Conservation (phyloP, 2,797 vertebrate genomes). For the Gallirallus australis region DNA sequence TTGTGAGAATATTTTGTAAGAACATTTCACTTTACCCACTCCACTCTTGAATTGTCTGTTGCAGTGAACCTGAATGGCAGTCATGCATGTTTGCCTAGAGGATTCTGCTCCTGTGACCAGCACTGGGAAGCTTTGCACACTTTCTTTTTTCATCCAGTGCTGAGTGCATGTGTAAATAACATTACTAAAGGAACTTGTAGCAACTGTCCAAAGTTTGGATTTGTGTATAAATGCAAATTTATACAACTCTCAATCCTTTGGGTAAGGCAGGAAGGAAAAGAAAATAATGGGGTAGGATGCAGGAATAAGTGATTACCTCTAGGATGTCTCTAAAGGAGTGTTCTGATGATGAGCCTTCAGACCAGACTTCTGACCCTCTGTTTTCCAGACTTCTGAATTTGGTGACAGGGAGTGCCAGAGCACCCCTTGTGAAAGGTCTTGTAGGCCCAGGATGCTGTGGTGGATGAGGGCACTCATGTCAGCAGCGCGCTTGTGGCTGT, state of each 20-base stretch:
- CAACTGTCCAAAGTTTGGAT: background rate
- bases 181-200: background rate
- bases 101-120: background rate
- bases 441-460: rapidly evolving
- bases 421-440: background rate
- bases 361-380: background rate
- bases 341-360: background rate
- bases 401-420: background rate
- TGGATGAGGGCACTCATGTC: background rate
- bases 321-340: background rate
- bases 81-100: background rate
- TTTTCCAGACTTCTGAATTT: background rate
- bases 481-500: rapidly evolving
- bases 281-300: background rate
- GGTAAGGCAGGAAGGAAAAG: background rate
- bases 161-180: background rate
- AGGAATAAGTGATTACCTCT: background rate
- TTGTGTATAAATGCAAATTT: background rate
- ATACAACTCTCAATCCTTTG: background rate
- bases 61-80: background rate
- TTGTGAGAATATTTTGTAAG: background rate
- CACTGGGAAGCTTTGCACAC: background rate
- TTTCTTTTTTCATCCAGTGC: rapidly evolving
- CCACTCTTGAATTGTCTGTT: background rate
- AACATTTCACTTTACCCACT: background rate